These are phyloP conservation scores for Sapajus apella DNA, from an alignment of 2,113 vertebrate species.

Conservation along the genomic window DNA sequence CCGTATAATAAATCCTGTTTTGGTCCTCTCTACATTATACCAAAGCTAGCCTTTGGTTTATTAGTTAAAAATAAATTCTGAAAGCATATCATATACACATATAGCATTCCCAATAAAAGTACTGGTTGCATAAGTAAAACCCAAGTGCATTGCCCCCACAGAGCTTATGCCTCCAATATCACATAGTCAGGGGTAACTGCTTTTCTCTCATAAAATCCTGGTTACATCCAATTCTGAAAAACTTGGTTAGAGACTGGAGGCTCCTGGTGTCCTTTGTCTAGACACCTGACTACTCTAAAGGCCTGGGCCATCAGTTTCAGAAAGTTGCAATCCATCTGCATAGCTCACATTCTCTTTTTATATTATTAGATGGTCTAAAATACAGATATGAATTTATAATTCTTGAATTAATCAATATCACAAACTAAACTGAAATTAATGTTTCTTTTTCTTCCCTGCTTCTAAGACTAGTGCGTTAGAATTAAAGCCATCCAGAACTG, in stretches of 20 bases:
- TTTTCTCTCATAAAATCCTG: background rate
- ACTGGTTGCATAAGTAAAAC: background rate
- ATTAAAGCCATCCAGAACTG: background rate
- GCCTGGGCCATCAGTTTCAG: background rate
- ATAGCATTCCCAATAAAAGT: background rate
- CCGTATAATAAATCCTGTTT: background rate
- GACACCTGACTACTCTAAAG: background rate
- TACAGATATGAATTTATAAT: background rate
- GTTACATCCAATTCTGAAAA: background rate
- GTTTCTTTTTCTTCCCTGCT: background rate
- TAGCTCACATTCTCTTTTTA: background rate
- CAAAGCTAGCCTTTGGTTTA: background rate
- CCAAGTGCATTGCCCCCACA: background rate
- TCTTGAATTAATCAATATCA: conserved; percentile 3
- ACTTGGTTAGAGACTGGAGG: background rate
- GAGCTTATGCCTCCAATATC: background rate
- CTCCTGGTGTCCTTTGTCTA: background rate
- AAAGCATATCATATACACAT: background rate
- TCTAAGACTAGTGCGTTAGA: background rate
- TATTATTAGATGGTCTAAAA: background rate
- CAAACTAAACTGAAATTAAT: background rate
- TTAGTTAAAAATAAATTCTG: background rate
- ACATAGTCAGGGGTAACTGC: background rate
- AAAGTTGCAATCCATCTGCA: background rate
- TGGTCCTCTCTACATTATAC: background rate